A percentile compares a stretch with the other conserved stretches of the same genome.
These are phyloP conservation scores for Morinoia aosen DNA, from an alignment of 2,888 invertebrate species.

Conservation along the genomic window DNA sequence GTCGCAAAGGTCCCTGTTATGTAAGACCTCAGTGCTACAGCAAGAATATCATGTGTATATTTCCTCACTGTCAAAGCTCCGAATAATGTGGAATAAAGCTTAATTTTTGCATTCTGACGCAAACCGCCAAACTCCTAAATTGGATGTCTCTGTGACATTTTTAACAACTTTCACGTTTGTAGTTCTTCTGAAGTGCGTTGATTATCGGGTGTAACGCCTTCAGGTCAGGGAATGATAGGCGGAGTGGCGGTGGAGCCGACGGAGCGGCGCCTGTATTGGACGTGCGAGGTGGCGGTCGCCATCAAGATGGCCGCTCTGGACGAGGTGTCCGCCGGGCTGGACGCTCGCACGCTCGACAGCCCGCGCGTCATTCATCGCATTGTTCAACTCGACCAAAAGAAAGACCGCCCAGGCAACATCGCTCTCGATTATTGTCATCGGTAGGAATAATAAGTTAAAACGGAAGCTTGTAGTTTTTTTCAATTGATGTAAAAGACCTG, in stretches of 20 bases:
- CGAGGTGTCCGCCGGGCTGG: slow-evolving; percentile 70
- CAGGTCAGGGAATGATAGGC: slow-evolving; percentile 88
- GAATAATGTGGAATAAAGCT: background rate
- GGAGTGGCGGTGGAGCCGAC: slow-evolving; percentile 84
- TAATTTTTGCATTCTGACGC: background rate
- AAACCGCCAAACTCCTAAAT: background rate
- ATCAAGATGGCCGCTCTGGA: slow-evolving; percentile 74
- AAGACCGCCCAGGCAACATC: slow-evolving; percentile 87
- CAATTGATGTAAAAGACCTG: no score
- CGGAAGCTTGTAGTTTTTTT: background rate
- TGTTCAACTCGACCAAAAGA: slow-evolving; percentile 76
- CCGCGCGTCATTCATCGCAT: slow-evolving; percentile 73
- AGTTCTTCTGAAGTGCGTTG: background rate
- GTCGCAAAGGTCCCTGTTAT: no score
- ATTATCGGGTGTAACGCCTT: slow-evolving; percentile 61
- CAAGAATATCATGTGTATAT: background rate
- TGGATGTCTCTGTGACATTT: background rate
- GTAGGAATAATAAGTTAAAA: slow-evolving; percentile 70
- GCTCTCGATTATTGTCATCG: slow-evolving; percentile 85
- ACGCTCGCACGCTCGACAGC: slow-evolving; percentile 71
- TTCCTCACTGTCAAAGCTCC: background rate
- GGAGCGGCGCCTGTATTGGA: slow-evolving; percentile 85
- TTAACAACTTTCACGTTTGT: background rate
- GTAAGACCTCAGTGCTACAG: no score
- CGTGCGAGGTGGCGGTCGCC: slow-evolving; percentile 84